Evolutionary conservation across 1,140 invertebrate species (phyloP).

Genomic region (Phymastichus coffea): DNA sequence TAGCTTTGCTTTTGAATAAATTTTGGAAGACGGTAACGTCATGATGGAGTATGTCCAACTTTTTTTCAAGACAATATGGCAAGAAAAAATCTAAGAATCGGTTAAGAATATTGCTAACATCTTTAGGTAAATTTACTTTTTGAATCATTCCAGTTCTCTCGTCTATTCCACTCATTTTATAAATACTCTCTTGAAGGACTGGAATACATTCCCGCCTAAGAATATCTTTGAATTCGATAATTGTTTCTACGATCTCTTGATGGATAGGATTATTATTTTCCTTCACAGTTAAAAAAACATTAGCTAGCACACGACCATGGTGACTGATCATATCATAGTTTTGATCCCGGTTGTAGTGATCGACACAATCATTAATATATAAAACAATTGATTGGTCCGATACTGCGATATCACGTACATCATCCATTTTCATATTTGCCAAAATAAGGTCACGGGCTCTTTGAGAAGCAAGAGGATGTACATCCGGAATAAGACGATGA

Average conservation of each 20-base stretch:
- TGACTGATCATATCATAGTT: background rate
- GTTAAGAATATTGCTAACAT: background rate
- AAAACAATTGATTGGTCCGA: background rate
- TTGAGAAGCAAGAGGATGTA: background rate
- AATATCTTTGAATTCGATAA: background rate
- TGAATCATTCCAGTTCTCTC: background rate
- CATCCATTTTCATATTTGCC: background rate
- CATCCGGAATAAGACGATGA: background rate
- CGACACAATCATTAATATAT: background rate
- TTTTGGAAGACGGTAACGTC: too few relatives aligned
- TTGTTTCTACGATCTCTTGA: too few relatives aligned
- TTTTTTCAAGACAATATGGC: background rate
- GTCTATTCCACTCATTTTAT: background rate
- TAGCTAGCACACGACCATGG: background rate
- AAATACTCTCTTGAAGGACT: background rate
- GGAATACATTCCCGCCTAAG: background rate
- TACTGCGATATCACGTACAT: background rate
- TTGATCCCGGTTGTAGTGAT: background rate
- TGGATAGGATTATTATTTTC: background rate
- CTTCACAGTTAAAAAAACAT: background rate
- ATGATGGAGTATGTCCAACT: background rate
- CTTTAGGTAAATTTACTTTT: background rate
- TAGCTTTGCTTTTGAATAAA: too few relatives aligned
- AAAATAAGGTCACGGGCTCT: background rate
- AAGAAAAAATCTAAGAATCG: background rate